A percentile compares a stretch with the other conserved stretches of the same genome.
Conservation (phyloP, 1,140 invertebrate species). For the Leptinotarsa texana region DNA sequence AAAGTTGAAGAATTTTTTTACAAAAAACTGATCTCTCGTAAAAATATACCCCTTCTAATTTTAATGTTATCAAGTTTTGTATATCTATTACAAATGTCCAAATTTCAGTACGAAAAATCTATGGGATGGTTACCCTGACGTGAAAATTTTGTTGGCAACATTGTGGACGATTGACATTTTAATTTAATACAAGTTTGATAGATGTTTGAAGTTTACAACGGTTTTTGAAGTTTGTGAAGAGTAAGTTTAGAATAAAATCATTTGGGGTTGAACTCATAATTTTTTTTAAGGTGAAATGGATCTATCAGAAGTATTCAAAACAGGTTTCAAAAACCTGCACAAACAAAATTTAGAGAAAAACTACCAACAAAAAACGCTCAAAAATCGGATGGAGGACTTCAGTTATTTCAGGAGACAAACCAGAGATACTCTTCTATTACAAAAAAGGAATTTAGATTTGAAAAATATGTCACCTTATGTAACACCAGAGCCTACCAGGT, state of each 20-base stretch:
- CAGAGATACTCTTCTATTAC: slow-evolving; percentile 29
- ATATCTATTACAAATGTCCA: background rate
- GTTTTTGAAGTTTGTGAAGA: background rate
- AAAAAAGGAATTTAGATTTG: slow-evolving; percentile 30
- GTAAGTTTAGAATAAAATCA: background rate
- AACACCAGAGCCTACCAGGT: slow-evolving; percentile 11
- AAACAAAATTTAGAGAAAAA: slow-evolving; percentile 22
- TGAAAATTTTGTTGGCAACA: background rate
- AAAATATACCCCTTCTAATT: background rate
- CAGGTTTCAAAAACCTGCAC: slow-evolving; percentile 19
- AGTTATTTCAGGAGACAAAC: slow-evolving; percentile 28
- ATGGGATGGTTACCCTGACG: background rate
- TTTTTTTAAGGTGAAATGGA: slow-evolving; percentile 26
- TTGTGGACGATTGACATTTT: background rate
- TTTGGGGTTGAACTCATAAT: background rate
- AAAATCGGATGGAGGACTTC: slow-evolving; percentile 23
- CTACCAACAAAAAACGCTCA: slow-evolving; percentile 15
- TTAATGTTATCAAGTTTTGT: background rate
- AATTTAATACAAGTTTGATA: background rate
- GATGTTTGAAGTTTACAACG: background rate
- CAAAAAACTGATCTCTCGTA: too few species aligned
- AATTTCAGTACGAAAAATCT: background rate
- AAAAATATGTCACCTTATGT: slow-evolving; percentile 29
- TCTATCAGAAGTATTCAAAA: slow-evolving; percentile 33
- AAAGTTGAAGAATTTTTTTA: too few species aligned